These are phyloP conservation scores for Picathartes gymnocephalus DNA, from an alignment of 2,113 vertebrate genomes.

Conservation along the genomic window DNA sequence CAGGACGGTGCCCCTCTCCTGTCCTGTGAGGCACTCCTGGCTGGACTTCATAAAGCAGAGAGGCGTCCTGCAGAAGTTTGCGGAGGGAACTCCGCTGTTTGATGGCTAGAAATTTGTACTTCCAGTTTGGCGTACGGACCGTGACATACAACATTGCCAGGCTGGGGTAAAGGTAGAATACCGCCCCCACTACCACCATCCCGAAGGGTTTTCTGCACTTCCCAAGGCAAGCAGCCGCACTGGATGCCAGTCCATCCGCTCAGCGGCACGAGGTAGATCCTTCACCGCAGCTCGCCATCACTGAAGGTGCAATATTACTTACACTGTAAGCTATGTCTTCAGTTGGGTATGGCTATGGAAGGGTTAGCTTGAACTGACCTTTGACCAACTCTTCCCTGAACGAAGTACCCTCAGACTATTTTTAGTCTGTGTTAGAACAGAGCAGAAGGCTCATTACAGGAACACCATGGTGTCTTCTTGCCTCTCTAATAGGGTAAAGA, in stretches of 20 bases:
- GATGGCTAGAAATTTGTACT: not conserved
- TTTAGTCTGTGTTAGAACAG: not conserved
- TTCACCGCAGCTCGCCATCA: too few relatives aligned
- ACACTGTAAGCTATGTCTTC: fast-evolving
- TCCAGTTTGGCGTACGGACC: not conserved
- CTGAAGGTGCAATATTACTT: too few relatives aligned
- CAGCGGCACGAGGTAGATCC: fast-evolving
- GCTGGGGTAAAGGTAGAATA: not conserved
- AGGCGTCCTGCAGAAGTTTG: not conserved
- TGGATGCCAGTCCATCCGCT: too few relatives aligned
- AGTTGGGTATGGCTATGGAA: fast-evolving
- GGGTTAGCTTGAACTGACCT: not conserved
- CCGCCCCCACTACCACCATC: fast-evolving
- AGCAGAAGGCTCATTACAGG: not conserved
- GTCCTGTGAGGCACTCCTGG: fast-evolving
- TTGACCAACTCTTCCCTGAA: not conserved
- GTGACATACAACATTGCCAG: too few relatives aligned
- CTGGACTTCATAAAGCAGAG: not conserved
- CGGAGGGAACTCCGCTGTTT: not conserved
- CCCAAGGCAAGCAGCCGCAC: fast-evolving
- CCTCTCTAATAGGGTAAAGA: not conserved
- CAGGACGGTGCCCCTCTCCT: too few relatives aligned
- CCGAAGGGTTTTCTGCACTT: fast-evolving
- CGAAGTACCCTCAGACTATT: not conserved
- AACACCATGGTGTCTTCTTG: not conserved